phyloP scores from a whole-genome alignment of 2,113 vertebrate species.

The Poicephalus gulielmi region DNA sequence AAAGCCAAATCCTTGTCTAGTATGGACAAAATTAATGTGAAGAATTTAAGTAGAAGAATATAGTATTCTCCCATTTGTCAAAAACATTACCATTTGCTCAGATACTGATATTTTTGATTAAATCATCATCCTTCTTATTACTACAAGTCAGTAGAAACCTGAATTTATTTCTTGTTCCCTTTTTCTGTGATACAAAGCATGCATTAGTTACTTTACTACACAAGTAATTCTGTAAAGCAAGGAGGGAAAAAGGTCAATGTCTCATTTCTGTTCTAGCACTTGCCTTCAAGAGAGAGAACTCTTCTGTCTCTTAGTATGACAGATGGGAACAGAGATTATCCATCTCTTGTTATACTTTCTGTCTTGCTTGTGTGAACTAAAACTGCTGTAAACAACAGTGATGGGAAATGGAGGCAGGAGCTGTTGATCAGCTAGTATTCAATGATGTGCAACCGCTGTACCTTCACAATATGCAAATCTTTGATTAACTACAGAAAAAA shows the following conservation, averaged over 20 bases:
- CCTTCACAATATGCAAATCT: not conserved
- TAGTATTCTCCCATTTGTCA: not conserved
- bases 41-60: not conserved
- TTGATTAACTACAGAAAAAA: not conserved
- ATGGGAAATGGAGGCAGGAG: not conserved
- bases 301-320: not conserved
- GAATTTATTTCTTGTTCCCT: not conserved
- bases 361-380: not conserved
- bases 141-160: not conserved
- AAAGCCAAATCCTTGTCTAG: not conserved
- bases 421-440: not conserved
- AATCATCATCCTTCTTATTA: not conserved
- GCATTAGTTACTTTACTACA: not conserved
- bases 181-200: not conserved
- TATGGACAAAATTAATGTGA: not conserved
- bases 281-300: not conserved
- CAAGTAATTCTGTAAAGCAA: not conserved
- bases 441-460: not conserved
- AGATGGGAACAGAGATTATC: not conserved
- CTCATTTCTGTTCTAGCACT: not conserved
- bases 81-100: not conserved
- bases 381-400: not conserved
- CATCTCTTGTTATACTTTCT: not conserved
- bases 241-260: not conserved
- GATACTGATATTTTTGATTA: not conserved